These are phyloP conservation scores for Coremacera marginata DNA, from an alignment of 2,888 invertebrate genomes.

Conservation along the genomic window DNA sequence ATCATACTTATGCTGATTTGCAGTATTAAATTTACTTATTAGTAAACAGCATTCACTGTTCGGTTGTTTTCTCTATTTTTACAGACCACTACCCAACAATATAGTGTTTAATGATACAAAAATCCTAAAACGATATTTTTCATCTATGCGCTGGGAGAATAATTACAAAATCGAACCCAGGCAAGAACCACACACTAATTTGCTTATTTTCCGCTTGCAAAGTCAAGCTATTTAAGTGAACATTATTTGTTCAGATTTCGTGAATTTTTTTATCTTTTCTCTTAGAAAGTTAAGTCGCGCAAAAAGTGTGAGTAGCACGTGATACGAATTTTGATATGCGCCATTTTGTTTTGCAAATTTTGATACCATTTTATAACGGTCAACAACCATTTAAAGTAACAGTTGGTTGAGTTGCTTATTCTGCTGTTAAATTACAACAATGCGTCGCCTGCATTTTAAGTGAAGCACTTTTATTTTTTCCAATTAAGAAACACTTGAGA, in stretches of 20 bases:
- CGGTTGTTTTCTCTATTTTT: conserved; percentile 21
- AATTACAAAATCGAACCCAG: not conserved
- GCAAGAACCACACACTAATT: not conserved
- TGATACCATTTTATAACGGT: conserved; percentile 43
- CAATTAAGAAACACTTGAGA: not conserved
- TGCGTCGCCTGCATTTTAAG: conserved; percentile 48
- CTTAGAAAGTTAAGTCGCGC: conserved; percentile 22
- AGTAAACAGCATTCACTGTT: not conserved
- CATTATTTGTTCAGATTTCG: not conserved
- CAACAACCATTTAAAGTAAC: conserved; percentile 47
- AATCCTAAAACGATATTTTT: not conserved
- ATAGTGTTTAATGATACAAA: not conserved
- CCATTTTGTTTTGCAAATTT: conserved; percentile 20
- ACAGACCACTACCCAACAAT: not conserved
- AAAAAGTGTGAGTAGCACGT: conserved; percentile 47
- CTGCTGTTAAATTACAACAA: conserved; percentile 46
- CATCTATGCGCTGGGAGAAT: not conserved
- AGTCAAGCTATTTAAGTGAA: not conserved
- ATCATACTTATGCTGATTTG: too few relatives aligned
- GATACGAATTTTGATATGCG: conserved; percentile 49
- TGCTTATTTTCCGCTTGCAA: not conserved
- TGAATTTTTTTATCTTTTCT: not conserved
- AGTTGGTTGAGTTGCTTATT: conserved; percentile 45
- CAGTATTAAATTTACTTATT: not conserved
- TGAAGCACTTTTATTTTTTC: not conserved